These are phyloP conservation scores for Acronicta psi DNA, from an alignment of 2,888 invertebrate species.

Conservation along the genomic window DNA sequence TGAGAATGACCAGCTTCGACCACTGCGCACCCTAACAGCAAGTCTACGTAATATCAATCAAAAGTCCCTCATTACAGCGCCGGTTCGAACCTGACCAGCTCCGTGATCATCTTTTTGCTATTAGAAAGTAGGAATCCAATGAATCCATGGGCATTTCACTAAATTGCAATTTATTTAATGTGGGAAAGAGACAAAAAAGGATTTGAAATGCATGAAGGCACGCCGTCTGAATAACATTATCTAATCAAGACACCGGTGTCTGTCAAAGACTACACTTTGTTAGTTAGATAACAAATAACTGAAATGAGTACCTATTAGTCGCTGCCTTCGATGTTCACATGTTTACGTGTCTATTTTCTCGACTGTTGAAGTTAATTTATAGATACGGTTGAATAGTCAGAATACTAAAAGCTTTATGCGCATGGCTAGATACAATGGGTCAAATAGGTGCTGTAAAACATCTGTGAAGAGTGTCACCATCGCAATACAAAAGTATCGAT, in stretches of 20 bases:
- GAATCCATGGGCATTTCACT: conserved; percentile 46
- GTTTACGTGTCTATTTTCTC: neutral
- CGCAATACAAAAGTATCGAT: too few relatives aligned
- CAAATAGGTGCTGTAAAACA: neutral
- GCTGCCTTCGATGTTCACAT: neutral
- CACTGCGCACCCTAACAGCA: conserved; percentile 16
- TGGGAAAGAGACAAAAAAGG: conserved; percentile 40
- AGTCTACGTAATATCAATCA: conserved; percentile 55
- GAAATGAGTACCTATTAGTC: conserved; percentile 15
- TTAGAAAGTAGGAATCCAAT: conserved; percentile 53
- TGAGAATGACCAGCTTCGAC: conserved; percentile 22
- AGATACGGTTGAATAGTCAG: conserved; percentile 2
- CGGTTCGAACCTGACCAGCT: conserved; percentile 47
- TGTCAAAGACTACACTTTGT: conserved; percentile 2
- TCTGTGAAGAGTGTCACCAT: neutral
- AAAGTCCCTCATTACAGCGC: conserved; percentile 55
- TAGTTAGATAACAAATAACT: conserved; percentile 7
- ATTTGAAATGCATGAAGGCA: conserved; percentile 29
- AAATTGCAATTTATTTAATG: conserved; percentile 52
- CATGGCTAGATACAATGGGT: neutral
- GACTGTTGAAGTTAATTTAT: conserved; percentile 1
- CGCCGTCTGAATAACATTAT: conserved; percentile 20
- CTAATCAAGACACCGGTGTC: conserved; percentile 21
- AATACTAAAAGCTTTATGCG: conserved; percentile 1
- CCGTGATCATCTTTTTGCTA: conserved; percentile 57